Evolutionary conservation across 2,888 invertebrate genomes (phyloP).

Genomic region (Pandemis cinnamomeana): DNA sequence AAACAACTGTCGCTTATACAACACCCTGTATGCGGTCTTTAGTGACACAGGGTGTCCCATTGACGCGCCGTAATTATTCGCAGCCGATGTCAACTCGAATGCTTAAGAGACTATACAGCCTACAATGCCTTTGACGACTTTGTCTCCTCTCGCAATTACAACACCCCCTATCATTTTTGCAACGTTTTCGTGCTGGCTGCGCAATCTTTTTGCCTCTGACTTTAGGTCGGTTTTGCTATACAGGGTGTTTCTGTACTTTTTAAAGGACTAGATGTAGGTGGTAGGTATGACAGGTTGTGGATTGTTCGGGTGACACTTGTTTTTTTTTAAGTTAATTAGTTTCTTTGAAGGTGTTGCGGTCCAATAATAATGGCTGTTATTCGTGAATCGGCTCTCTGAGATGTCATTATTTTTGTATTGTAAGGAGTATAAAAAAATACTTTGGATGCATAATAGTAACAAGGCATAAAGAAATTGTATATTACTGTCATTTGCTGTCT

Average conservation of each 20-base stretch:
- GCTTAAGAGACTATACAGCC: conserved; percentile 77
- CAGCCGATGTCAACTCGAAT: conserved; percentile 70
- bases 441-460: not conserved
- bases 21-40: conserved; percentile 51
- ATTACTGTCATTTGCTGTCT: not conserved
- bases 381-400: not conserved
- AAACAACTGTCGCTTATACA: conserved; percentile 41
- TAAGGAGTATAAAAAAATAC: not conserved
- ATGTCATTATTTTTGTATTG: conserved; percentile 7
- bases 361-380: conserved; percentile 16
- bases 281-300: conserved; percentile 35
- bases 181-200: conserved; percentile 48
- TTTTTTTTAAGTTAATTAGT: conserved; percentile 34
- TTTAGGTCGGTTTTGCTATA: conserved; percentile 41
- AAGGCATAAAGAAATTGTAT: not conserved
- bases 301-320: conserved; percentile 36
- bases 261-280: conserved; percentile 37
- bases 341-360: conserved; percentile 37
- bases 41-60: conserved; percentile 62
- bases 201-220: not conserved
- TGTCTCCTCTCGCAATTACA: conserved; percentile 81
- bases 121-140: conserved; percentile 82
- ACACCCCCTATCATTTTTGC: conserved; percentile 76
- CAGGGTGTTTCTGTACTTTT: conserved; percentile 5
- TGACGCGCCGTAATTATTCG: conserved; percentile 73